Conservation (phyloP, 2,888 invertebrate genomes). For the Drosophila prolongata region DNA sequence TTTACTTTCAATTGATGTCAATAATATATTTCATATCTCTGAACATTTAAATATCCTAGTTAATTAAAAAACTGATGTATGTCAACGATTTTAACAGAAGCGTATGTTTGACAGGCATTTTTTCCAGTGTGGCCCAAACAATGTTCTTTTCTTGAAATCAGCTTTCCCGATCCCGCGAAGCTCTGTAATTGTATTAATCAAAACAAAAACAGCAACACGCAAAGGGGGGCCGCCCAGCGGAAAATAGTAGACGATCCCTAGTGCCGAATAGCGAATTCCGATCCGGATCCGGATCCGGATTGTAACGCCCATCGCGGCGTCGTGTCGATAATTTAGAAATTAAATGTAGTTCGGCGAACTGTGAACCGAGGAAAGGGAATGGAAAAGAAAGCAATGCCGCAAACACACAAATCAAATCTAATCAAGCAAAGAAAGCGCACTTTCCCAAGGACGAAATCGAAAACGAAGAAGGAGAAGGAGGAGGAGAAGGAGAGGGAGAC, state of each 20-base stretch:
- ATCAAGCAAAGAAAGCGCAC: constrained; percentile 69
- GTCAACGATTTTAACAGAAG: no score
- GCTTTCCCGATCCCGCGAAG: constrained; percentile 13
- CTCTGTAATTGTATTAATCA: constrained; percentile 70
- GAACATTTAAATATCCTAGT: no score
- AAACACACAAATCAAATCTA: constrained; percentile 78
- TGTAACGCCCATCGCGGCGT: constrained; percentile 61
- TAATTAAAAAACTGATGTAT: no score
- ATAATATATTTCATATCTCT: no score
- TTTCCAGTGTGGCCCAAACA: background rate
- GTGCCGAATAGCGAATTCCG: no score
- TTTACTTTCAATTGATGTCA: no score
- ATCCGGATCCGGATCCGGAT: background rate
- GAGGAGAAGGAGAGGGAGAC: background rate
- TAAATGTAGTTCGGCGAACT: constrained; percentile 63
- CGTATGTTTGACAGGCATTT: background rate
- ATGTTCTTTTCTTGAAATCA: constrained; percentile 19
- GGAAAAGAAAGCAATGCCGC: constrained; percentile 65
- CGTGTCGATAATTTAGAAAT: constrained; percentile 76
- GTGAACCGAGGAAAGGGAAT: background rate
- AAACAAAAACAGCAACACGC: constrained; percentile 70
- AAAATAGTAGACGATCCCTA: background rate
- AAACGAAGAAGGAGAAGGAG: background rate
- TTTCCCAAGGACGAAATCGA: constrained; percentile 40
- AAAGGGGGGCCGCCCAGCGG: constrained; percentile 25